Evolutionary conservation across 1,140 invertebrate genomes (phyloP).

Genomic region (Luehdorfia chinensis): DNA sequence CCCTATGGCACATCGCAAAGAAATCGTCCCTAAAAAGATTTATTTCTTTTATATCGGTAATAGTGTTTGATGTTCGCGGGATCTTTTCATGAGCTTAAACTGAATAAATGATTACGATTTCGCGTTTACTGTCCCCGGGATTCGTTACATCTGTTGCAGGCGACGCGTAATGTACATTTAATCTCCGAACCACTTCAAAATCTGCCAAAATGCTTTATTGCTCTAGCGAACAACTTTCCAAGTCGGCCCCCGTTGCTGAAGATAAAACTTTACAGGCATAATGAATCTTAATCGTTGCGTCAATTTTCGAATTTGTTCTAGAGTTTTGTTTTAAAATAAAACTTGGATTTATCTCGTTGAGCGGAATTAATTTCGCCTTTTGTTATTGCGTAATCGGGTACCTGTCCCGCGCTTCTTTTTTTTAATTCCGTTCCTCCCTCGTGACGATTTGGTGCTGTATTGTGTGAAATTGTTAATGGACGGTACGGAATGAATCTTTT

Average conservation of each 20-base stretch:
- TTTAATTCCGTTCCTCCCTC: slow-evolving; percentile 45
- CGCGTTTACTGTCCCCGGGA: slow-evolving; percentile 18
- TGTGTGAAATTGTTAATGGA: slow-evolving; percentile 18
- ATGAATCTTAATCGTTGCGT: slow-evolving; percentile 68
- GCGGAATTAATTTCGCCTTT: slow-evolving; percentile 61
- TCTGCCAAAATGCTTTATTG: slow-evolving; percentile 72
- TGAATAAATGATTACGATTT: slow-evolving; percentile 17
- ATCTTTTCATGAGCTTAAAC: slow-evolving; percentile 13
- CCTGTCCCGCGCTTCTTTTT: slow-evolving; percentile 32
- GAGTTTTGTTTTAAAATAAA: slow-evolving; percentile 64
- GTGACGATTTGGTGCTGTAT: slow-evolving; percentile 19
- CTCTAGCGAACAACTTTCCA: slow-evolving; percentile 43
- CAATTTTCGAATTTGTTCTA: slow-evolving; percentile 62
- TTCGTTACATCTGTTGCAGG: slow-evolving; percentile 57
- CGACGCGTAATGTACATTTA: slow-evolving; percentile 72
- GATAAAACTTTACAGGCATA: slow-evolving; percentile 71
- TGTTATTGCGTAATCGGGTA: slow-evolving; percentile 59
- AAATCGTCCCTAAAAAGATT: slow-evolving; percentile 8
- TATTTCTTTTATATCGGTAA: slow-evolving; percentile 16
- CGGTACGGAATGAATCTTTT: slow-evolving; percentile 14
- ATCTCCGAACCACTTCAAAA: slow-evolving; percentile 64
- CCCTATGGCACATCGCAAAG: not conserved
- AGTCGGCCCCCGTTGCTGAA: slow-evolving; percentile 46
- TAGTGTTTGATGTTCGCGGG: slow-evolving; percentile 16
- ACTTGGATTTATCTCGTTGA: slow-evolving; percentile 57